A percentile compares a stretch with the other conserved stretches of the same genome.
Evolutionary conservation across 2,888 invertebrate genomes (phyloP).

Genomic region (Rhopalosiphum nymphaeae): DNA sequence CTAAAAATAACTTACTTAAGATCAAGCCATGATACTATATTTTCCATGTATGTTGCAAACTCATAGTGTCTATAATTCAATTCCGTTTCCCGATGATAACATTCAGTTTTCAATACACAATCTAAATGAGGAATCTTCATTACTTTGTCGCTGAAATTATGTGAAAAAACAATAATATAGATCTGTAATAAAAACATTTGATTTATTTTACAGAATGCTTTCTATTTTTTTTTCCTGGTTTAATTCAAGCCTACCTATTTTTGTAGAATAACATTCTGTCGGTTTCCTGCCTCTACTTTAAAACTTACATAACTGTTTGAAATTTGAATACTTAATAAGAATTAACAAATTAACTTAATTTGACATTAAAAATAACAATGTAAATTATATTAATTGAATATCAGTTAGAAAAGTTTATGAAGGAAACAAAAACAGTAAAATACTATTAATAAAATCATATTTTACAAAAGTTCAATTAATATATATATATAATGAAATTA

Average conservation of each 20-base stretch:
- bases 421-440: neutral
- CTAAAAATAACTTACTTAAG: conserved; percentile 19
- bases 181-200: neutral
- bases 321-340: neutral
- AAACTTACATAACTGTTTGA: neutral
- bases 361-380: neutral
- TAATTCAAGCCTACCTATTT: neutral
- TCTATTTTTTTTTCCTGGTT: neutral
- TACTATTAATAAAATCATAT: neutral
- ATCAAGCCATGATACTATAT: conserved; percentile 39
- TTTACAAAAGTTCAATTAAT: neutral
- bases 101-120: neutral
- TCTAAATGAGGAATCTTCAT: conserved; percentile 28
- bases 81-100: neutral
- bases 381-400: neutral
- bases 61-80: neutral
- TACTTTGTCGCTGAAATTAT: conserved; percentile 17
- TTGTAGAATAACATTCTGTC: neutral
- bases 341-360: neutral
- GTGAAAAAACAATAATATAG: neutral
- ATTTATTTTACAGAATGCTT: neutral
- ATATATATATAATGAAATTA: neutral
- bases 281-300: neutral
- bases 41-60: neutral
- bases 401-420: neutral